Conservation (phyloP, 2,888 invertebrate genomes). For the Amblyjoppa proteus region DNA sequence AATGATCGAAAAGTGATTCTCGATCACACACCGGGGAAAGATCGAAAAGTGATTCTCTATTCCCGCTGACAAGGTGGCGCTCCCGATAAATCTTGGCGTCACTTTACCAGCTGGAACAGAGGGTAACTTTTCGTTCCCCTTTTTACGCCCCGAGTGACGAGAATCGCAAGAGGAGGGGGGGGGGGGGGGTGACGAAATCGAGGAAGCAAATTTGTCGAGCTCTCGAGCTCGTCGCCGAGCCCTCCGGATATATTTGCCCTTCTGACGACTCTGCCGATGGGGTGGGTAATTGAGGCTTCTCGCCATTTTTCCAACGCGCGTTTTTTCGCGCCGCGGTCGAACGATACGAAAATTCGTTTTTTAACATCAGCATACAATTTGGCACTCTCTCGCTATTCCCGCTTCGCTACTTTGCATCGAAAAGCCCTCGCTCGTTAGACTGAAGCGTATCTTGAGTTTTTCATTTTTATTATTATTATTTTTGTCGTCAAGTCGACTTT, state of each 20-base stretch:
- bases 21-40: too few species aligned
- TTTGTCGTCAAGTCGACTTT: not conserved
- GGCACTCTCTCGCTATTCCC: not conserved
- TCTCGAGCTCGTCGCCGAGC: not conserved
- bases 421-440: slow-evolving; percentile 19
- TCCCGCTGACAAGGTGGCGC: too few species aligned
- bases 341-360: slow-evolving; percentile 1
- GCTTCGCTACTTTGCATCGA: not conserved
- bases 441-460: not conserved
- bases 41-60: too few species aligned
- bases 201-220: slow-evolving; percentile 1
- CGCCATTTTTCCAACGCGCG: not conserved
- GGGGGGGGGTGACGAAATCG: not conserved
- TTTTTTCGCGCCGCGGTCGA: not conserved
- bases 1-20: too few species aligned
- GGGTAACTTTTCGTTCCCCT: too few species aligned
- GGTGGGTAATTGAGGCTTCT: not conserved
- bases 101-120: too few species aligned
- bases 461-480: not conserved
- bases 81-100: too few species aligned
- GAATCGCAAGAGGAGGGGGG: not conserved
- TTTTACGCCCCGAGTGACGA: not conserved
- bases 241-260: not conserved
- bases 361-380: not conserved
- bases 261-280: not conserved